A percentile compares a stretch with the other conserved stretches of the same genome.
phyloP scores from a whole-genome alignment of 2,888 invertebrate species.

The Nezara viridula region DNA sequence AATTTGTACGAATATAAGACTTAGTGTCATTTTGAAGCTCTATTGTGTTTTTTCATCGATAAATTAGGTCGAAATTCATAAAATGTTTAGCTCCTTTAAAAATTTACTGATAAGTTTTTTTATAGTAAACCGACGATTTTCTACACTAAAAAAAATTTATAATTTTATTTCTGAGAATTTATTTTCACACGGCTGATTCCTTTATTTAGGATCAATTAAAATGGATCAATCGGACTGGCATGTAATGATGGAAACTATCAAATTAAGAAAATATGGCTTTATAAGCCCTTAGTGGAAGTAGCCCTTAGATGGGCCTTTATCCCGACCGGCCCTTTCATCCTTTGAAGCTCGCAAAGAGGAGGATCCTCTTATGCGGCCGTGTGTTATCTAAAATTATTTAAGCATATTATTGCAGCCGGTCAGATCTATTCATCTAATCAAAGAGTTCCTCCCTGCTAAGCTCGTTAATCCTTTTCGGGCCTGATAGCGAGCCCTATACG shows the following conservation, averaged over 20 bases:
- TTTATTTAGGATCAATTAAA: neutral
- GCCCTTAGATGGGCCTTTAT: neutral
- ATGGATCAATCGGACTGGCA: neutral
- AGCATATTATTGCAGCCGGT: slow-evolving; percentile 41
- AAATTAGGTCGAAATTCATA: too few relatives aligned
- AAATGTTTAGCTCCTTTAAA: too few relatives aligned
- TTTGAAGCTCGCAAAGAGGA: neutral
- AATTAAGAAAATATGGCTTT: neutral
- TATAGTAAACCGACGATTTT: too few relatives aligned
- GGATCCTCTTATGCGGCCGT: slow-evolving; percentile 32
- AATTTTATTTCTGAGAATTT: too few relatives aligned
- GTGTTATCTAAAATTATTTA: slow-evolving; percentile 56
- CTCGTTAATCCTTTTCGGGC: slow-evolving; percentile 33
- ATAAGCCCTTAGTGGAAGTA: neutral
- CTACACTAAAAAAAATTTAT: too few relatives aligned
- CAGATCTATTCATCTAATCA: slow-evolving; percentile 51
- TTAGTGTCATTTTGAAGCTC: too few relatives aligned
- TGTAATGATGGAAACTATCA: neutral
- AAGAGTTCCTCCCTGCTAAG: slow-evolving; percentile 1
- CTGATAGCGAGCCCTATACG: neutral
- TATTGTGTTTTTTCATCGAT: too few relatives aligned
- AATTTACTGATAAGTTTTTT: too few relatives aligned
- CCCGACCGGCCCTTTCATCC: neutral
- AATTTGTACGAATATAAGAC: too few relatives aligned
- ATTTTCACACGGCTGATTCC: too few relatives aligned